Evolutionary conservation across 2,113 vertebrate species (phyloP).

Genomic region (Gobius niger): DNA sequence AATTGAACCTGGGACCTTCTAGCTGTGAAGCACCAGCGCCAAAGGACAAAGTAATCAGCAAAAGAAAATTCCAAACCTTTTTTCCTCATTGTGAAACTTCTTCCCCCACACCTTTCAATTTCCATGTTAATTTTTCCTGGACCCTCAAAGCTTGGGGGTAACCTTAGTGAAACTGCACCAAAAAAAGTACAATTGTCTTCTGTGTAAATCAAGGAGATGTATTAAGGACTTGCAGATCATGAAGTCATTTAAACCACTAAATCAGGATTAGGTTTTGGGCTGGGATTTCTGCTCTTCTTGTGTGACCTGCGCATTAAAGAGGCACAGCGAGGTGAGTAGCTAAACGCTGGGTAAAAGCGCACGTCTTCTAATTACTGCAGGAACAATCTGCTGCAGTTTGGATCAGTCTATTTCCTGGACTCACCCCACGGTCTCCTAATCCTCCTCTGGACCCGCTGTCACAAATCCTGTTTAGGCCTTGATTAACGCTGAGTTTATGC

Average conservation of each 20-base stretch:
- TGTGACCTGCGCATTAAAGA: slow-evolving; percentile 80
- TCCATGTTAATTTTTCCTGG: no score
- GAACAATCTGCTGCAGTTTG: slow-evolving; percentile 44
- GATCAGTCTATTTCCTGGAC: slow-evolving; percentile 32
- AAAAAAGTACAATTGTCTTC: neutral
- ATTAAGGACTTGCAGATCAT: slow-evolving; percentile 60
- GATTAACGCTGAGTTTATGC: slow-evolving; percentile 42
- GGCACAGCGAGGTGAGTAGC: slow-evolving; percentile 84
- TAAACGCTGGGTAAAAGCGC: slow-evolving; percentile 74
- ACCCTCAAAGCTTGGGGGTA: no score
- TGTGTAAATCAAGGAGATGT: slow-evolving; percentile 22
- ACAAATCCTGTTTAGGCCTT: slow-evolving; percentile 55
- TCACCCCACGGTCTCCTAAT: slow-evolving; percentile 37
- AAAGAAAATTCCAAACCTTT: no score
- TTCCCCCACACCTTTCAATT: no score
- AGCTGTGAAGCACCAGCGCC: no score
- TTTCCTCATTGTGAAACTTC: no score
- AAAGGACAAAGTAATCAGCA: no score
- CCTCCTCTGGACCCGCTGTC: slow-evolving; percentile 18
- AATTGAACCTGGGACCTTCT: no score
- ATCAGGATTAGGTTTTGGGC: slow-evolving; percentile 85
- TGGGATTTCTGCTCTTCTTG: slow-evolving; percentile 81
- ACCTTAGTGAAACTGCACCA: no score
- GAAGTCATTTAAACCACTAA: slow-evolving; percentile 73
- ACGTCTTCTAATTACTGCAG: slow-evolving; percentile 48